These are phyloP conservation scores for Heliconius charithonia DNA, from an alignment of 2,888 invertebrate species.

Conservation along the genomic window DNA sequence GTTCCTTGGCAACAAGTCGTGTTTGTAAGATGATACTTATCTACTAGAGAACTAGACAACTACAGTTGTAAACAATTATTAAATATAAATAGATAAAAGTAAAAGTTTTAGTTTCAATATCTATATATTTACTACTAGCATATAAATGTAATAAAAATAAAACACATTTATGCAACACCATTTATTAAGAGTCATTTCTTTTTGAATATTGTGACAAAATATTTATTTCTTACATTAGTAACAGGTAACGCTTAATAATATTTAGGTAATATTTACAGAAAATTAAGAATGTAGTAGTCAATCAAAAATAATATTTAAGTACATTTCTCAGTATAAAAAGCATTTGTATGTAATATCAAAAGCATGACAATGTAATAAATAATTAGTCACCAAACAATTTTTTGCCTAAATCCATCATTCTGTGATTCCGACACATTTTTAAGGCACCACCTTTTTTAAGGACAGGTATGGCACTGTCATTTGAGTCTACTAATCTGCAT, in stretches of 20 bases:
- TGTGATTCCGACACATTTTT: constrained; percentile 92
- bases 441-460: constrained; percentile 92
- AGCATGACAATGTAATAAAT: constrained; percentile 30
- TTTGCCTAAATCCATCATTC: constrained; percentile 95
- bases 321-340: constrained; percentile 47
- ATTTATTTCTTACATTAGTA: constrained; percentile 35
- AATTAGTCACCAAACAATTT: constrained; percentile 92
- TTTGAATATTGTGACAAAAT: constrained; percentile 35
- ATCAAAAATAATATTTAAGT: constrained; percentile 45
- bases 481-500: constrained; percentile 92
- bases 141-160: background rate
- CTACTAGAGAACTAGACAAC: background rate
- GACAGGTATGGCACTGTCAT: constrained; percentile 88
- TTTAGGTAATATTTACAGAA: constrained; percentile 47
- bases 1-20: constrained; percentile 70
- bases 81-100: background rate
- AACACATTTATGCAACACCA: constrained; percentile 34
- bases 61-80: constrained; percentile 20
- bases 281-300: constrained; percentile 32
- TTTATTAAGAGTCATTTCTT: constrained; percentile 39
- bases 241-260: constrained; percentile 32
- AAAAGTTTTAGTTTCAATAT: background rate
- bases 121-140: background rate
- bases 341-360: constrained; percentile 34
- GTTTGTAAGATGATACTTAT: constrained; percentile 67